Base-by-base conservation (phyloP, 2,888 invertebrate species). In the Dusona sp. region DNA sequence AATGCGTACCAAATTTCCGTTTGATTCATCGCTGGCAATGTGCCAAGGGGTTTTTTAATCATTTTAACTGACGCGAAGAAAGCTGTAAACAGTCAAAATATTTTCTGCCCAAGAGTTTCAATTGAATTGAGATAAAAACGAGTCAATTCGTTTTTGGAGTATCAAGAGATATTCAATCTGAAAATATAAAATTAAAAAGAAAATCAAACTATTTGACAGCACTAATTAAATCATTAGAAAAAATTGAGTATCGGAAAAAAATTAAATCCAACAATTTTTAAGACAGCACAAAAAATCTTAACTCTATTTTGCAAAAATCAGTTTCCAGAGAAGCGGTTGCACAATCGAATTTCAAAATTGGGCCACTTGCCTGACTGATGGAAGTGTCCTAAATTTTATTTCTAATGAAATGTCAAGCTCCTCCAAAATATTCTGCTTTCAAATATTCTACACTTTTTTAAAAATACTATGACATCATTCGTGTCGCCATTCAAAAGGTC, bases 71-170 rank as follows among this genome's bases (percentile, higher is more conserved):
- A 65, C 33, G 65, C 65, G 65, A 36, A 33, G 65, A 65, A 65
- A 65, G 65, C 65, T 65, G 57, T 38, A 38, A 65, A 38, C 65
- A 19, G 16, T 36, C 7, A 36, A 36, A 65, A 65, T 65, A 65
- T 65, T 61, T 65, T 0, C 9, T 38, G 65, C 65, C n/a, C 65
- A 8, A n/a, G 19, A 19, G 19, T 36, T 11, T 38, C 36, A 1
- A n/a, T 38, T 33, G 11, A 36, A 19, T 33, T 13, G 36, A n/a
- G 36, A n/a, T 36, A 0, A 65, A 65, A 36, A 19, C 22, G 33
- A 36, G 19, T 19, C 7, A 36, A 11, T 16, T 33, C 7, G 8
- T 19, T 33, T 33, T n/a, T 65, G 16, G 3, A 36, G 25, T 9
- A 19, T 48, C 48, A 16, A 48, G 7, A 48, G 19, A 48, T 48